Evolutionary conservation across 92 coral and sea anemone genomes (phyloP), one percentile per base, ranked within the genome.

Genomic region (Phymanthus crucifer): DNA sequence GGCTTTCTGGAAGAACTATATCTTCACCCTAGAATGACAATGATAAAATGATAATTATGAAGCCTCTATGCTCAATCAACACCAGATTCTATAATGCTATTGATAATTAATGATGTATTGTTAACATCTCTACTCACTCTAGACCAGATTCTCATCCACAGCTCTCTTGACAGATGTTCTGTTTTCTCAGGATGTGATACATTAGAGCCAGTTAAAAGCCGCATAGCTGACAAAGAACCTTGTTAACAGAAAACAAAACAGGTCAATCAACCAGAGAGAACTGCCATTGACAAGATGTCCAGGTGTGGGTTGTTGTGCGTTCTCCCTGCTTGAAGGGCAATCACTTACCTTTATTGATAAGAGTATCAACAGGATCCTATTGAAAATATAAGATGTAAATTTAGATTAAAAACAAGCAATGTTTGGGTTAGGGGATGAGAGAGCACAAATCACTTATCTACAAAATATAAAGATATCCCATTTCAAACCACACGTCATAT

Each of bases 171-270:
- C 58, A 94, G 76, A 12, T 83, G 80, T 72, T 94, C 98, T 66
- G 89, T 76, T 43, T 82, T 84, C 34, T 94, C 93, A 61, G 97
- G 91, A 32, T 90, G 89, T 0, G 90, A 80, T 5, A 87, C 68
- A 56, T 73, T 88, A 12, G 92, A 89, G 21, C 94, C 98, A 19
- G 97, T 89, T 45, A 94, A 70, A 24, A 94, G 86, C 14, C 98
- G 80, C 94, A 92, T 89, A 11, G 97, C 92, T 69, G 98, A 84
- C 73, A 94, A 19, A 3, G 97, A 91, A 61, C 98, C 98, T 94
- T 4, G 76, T n/a, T n/a, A n/a, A 43, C 48, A 43, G 14, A 10
- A 43, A 43, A 5, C 48, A 43, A 43, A 43, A 10, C 48, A 43
- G 13, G 13, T 7, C 48, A 43, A 38, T 38, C 43, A n/a, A n/a